Percentiles rank a stretch among this genome's conserved stretches.
phyloP scores from a whole-genome alignment of 2,113 vertebrate genomes.

The Lontra canadensis region DNA sequence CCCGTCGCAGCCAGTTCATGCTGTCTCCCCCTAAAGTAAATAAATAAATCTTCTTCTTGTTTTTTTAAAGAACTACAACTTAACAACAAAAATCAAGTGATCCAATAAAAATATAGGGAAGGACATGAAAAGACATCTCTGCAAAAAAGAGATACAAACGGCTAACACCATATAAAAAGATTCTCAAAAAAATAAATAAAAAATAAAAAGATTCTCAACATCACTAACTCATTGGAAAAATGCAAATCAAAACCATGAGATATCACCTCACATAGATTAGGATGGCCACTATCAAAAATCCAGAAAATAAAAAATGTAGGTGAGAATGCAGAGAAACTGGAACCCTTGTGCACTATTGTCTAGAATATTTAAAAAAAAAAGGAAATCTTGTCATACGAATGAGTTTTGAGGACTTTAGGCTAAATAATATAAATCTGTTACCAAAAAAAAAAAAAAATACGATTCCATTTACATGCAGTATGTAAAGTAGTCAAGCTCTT shows the following conservation, averaged over 20 bases:
- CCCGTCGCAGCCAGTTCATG: not conserved
- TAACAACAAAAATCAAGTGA: not conserved
- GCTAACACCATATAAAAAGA: not conserved
- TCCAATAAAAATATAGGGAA: not conserved
- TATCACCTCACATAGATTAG: not conserved
- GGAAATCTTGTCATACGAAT: not conserved
- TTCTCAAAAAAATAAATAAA: not conserved
- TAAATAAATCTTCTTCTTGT: not conserved
- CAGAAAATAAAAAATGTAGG: not conserved
- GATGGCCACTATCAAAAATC: not conserved
- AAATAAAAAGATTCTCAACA: not conserved
- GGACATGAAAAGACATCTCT: not conserved
- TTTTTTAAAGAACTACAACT: not conserved
- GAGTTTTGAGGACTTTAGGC: not conserved
- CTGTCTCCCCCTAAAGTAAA: not conserved
- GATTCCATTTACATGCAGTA: not conserved
- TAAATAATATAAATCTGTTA: not conserved
- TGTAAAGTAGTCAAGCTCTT: not conserved
- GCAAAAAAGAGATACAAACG: not conserved
- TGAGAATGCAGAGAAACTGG: not conserved
- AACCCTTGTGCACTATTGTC: not conserved
- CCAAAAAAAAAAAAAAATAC: not conserved
- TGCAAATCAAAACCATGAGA: not conserved
- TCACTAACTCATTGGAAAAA: constrained; percentile 20
- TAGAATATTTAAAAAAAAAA: not conserved